Conservation (phyloP, 2,113 vertebrate genomes). For the Gavialis gangeticus region DNA sequence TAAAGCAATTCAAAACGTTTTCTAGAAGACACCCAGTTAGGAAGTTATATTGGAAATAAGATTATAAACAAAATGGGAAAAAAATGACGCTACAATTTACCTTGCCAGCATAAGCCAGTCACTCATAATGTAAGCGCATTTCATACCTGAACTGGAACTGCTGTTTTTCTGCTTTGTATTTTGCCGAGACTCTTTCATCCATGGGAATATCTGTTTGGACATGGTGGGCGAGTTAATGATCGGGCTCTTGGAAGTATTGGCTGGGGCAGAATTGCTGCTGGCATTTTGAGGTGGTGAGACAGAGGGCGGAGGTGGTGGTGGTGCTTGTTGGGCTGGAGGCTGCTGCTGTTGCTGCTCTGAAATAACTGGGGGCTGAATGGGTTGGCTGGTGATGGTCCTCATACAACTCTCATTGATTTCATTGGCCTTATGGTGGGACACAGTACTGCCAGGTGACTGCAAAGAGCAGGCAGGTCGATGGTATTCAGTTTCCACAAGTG, state of each 20-base stretch:
- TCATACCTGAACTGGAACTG: conserved; percentile 97
- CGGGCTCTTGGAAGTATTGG: conserved; percentile 84
- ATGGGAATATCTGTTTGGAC: conserved; percentile 97
- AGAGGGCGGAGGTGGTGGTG: conserved; percentile 84
- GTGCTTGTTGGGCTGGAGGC: conserved; percentile 82
- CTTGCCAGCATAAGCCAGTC: neutral
- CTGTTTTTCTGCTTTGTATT: conserved; percentile 97
- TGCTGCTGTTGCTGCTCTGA: conserved; percentile 81
- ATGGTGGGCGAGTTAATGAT: conserved; percentile 88
- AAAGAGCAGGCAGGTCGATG: conserved; percentile 96
- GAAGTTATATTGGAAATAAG: neutral
- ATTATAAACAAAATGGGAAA: neutral
- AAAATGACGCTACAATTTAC: neutral
- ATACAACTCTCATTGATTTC: conserved; percentile 92
- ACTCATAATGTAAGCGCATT: neutral
- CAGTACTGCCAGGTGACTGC: conserved; percentile 89
- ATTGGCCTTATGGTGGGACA: conserved; percentile 89
- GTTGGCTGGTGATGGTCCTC: conserved; percentile 86
- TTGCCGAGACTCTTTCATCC: conserved; percentile 99
- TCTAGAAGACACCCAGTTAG: neutral
- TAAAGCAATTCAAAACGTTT: neutral
- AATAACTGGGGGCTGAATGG: conserved; percentile 84
- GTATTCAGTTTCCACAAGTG: conserved; percentile 95
- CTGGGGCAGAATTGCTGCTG: conserved; percentile 84
- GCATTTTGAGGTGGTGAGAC: conserved; percentile 89